These are phyloP conservation scores for Herminia tarsipennalis DNA, from an alignment of 2,888 invertebrate genomes.

Conservation along the genomic window DNA sequence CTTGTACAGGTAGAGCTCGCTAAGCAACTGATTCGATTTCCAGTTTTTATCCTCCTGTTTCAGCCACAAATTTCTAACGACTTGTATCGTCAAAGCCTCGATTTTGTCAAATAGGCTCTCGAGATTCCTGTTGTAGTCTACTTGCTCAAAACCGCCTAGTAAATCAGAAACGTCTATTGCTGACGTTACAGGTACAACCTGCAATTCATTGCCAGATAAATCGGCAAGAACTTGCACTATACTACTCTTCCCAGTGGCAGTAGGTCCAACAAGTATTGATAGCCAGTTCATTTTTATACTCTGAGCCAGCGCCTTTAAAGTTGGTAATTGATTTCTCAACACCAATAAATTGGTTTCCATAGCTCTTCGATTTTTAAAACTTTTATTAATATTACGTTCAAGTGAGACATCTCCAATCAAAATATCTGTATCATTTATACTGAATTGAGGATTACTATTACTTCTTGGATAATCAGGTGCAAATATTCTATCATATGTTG, in stretches of 20 bases:
- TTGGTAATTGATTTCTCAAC: conserved; percentile 86
- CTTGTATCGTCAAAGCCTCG: conserved; percentile 81
- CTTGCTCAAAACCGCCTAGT: conserved; percentile 99
- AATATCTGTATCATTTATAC: conserved; percentile 85
- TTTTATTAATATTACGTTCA: conserved; percentile 69
- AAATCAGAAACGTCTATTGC: conserved; percentile 98
- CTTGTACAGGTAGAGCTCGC: conserved; percentile 64
- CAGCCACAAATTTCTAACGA: conserved; percentile 78
- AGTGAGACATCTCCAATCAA: conserved; percentile 88
- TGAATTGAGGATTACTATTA: conserved; percentile 83
- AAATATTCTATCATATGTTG: conserved; percentile 80
- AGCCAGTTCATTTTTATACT: conserved; percentile 97
- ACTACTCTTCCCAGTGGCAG: conserved; percentile 93
- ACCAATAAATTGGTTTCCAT: conserved; percentile 75
- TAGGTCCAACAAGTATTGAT: conserved; percentile 93
- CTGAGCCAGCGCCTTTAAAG: conserved; percentile 92
- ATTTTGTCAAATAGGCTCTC: conserved; percentile 88
- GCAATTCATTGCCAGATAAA: conserved; percentile 90
- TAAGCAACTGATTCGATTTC: conserved; percentile 61
- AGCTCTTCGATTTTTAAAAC: conserved; percentile 63
- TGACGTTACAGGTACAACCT: conserved; percentile 93
- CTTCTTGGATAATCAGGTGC: conserved; percentile 77
- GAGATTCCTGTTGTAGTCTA: conserved; percentile 90
- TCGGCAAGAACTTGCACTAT: conserved; percentile 91
- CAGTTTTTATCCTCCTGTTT: conserved; percentile 48